Evolutionary conservation across 2,113 vertebrate genomes (phyloP).

Genomic region (Chaenocephalus aceratus): DNA sequence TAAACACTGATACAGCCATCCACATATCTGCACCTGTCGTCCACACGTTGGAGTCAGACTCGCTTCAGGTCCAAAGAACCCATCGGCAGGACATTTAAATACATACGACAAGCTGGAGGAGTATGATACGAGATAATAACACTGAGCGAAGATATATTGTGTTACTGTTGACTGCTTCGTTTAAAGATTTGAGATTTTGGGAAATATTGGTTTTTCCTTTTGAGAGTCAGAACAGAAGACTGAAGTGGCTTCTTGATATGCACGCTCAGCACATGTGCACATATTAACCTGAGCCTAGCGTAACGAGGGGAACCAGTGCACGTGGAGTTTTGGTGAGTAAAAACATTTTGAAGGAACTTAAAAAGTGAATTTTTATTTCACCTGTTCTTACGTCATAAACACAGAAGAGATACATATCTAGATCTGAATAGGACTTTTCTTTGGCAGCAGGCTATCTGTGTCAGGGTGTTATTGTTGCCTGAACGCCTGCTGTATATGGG

Average conservation of each 20-base stretch:
- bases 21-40: background rate
- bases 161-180: background rate
- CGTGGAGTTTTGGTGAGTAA: too few relatives aligned
- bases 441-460: background rate
- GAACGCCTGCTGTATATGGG: background rate
- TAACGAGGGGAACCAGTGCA: background rate
- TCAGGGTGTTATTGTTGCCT: constrained; percentile 5
- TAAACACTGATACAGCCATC: constrained; percentile 24
- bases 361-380: too few relatives aligned
- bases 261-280: too few relatives aligned
- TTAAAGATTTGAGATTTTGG: constrained; percentile 15
- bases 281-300: background rate
- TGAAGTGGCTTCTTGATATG: background rate
- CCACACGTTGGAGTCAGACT: background rate
- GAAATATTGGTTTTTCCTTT: background rate
- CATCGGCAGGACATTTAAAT: background rate
- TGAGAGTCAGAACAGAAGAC: background rate
- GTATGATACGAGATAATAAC: constrained; percentile 35
- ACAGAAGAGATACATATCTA: too few relatives aligned
- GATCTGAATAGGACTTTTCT: too few relatives aligned
- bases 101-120: constrained; percentile 3
- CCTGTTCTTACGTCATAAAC: too few relatives aligned
- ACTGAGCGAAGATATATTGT: constrained; percentile 13
- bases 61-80: constrained; percentile 18
- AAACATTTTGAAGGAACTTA: too few relatives aligned